Conservation (phyloP, 2,797 vertebrate species). For the Thalassophryne amazonica region DNA sequence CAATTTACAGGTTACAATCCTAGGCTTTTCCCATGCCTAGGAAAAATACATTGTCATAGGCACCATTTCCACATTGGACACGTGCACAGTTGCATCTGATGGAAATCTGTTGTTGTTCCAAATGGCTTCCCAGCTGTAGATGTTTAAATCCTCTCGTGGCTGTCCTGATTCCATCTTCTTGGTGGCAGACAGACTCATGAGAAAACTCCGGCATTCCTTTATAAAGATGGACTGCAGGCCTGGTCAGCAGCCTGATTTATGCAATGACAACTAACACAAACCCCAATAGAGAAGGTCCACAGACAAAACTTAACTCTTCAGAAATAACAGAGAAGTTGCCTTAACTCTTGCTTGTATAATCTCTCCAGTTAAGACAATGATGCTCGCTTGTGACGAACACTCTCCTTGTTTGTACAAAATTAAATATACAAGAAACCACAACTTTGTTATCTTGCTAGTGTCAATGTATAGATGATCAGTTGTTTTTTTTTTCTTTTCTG, state of each 20-base stretch:
- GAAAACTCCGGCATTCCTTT: constrained; percentile 60
- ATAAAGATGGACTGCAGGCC: constrained; percentile 55
- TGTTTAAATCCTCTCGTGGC: constrained; percentile 11
- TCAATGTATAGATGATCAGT: constrained; percentile 83
- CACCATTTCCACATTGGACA: no score
- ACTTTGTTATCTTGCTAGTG: constrained; percentile 82
- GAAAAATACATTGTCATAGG: no score
- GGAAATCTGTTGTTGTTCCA: constrained; percentile 14
- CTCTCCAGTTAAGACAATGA: constrained; percentile 74
- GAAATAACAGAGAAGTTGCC: constrained; percentile 80
- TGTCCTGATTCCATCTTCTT: constrained; percentile 28
- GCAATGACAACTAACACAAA: constrained; percentile 71
- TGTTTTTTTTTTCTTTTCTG: constrained; percentile 81
- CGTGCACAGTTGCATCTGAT: no score
- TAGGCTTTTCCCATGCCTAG: no score
- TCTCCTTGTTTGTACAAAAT: constrained; percentile 77
- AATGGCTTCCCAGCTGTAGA: constrained; percentile 1
- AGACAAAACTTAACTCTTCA: constrained; percentile 66
- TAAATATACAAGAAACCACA: constrained; percentile 69
- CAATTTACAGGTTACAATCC: no score
- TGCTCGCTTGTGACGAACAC: constrained; percentile 66
- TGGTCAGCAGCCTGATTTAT: constrained; percentile 73
- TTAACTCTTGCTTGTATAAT: constrained; percentile 84
- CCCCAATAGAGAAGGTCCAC: constrained; percentile 41
- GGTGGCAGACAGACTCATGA: constrained; percentile 42